Percentiles rank a stretch among this genome's conserved stretches.
Conservation (phyloP, 2,797 vertebrate species). For the Acanthiza pusilla region DNA sequence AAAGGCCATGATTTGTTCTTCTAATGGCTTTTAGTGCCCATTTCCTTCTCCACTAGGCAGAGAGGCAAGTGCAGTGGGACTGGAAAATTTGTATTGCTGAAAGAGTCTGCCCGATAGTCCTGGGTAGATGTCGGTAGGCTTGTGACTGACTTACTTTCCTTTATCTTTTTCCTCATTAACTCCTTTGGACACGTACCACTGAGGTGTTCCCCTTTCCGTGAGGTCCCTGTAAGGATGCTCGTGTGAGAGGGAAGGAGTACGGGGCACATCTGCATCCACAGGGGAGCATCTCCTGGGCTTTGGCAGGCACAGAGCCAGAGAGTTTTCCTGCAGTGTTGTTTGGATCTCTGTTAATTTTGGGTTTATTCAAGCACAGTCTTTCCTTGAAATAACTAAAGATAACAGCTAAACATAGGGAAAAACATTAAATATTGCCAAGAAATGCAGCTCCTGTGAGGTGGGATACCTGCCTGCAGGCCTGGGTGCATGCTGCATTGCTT, state of each 20-base stretch:
- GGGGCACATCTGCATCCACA: accelerated
- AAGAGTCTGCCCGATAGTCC: background rate
- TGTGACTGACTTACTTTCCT: background rate
- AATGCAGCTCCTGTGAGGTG: background rate
- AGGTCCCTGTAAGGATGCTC: background rate
- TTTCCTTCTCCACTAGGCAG: background rate
- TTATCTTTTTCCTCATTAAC: accelerated
- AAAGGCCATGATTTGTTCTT: background rate
- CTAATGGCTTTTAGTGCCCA: background rate
- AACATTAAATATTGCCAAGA: background rate
- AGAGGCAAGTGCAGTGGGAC: background rate
- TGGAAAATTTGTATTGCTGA: background rate
- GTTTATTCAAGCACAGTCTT: background rate
- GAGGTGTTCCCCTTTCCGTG: accelerated
- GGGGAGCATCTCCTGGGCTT: background rate
- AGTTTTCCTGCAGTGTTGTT: accelerated
- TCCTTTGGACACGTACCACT: accelerated
- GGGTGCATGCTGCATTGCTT: background rate
- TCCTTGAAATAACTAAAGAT: background rate
- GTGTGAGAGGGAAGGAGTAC: background rate
- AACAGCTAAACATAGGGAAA: background rate
- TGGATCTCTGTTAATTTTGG: no score
- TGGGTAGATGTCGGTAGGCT: background rate
- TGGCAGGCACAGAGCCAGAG: accelerated
- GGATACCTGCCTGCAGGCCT: background rate